These are phyloP conservation scores for Schizopygopsis pylzovi DNA, from an alignment of 2,797 vertebrate species.

Conservation along the genomic window DNA sequence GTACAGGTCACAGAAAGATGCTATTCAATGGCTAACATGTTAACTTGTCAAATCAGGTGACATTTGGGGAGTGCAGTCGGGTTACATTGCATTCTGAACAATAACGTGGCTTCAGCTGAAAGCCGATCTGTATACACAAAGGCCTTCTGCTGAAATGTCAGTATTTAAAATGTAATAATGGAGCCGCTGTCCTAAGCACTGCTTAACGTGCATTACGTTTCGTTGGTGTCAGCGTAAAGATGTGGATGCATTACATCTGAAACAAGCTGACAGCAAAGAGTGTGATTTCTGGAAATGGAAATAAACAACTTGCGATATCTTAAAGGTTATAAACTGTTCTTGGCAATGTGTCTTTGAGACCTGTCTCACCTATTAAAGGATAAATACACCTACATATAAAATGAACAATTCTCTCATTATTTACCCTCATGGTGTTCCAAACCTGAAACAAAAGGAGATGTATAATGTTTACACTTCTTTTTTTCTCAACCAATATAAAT, in stretches of 20 bases:
- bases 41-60: not conserved
- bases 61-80: constrained; percentile 21
- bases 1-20: not conserved
- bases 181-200: not conserved
- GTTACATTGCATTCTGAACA: not conserved
- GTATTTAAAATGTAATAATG: constrained; percentile 15
- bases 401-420: not conserved
- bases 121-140: constrained; percentile 15
- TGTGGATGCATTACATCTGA: constrained; percentile 6
- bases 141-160: constrained; percentile 31
- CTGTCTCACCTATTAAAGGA: not conserved
- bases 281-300: not conserved
- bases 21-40: not conserved
- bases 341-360: not conserved
- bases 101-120: not conserved
- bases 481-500: not conserved
- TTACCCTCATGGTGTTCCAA: not conserved
- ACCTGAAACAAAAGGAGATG: not conserved
- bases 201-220: not conserved
- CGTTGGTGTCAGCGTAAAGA: not conserved
- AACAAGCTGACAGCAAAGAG: not conserved
- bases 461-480: not conserved
- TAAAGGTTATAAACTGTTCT: not conserved
- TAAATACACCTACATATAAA: not conserved
- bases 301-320: not conserved